Evolutionary conservation across 2,888 invertebrate genomes (phyloP).

Genomic region (Dolichomitus sp.): DNA sequence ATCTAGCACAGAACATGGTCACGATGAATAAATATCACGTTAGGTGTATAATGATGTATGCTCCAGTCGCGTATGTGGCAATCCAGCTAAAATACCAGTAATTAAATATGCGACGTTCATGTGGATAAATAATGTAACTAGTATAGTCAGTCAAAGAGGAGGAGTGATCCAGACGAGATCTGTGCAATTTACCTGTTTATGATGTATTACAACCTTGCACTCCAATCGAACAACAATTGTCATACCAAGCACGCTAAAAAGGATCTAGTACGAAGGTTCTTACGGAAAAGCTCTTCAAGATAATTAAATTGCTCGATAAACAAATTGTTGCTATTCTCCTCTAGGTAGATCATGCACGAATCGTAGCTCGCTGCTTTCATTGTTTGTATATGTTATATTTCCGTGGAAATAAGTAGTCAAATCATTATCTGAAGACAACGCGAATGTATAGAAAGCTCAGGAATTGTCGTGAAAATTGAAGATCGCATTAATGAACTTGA

Average conservation of each 20-base stretch:
- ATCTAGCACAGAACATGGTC: not conserved
- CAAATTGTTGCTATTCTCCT: too few relatives aligned
- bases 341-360: too few relatives aligned
- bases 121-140: not conserved
- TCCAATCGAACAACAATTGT: not conserved
- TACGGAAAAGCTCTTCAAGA: too few relatives aligned
- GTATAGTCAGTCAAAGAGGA: not conserved
- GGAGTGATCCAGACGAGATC: not conserved
- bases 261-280: not conserved
- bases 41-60: not conserved
- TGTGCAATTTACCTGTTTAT: not conserved
- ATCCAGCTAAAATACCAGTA: not conserved
- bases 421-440: too few relatives aligned
- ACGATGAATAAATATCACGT: conserved; percentile 12
- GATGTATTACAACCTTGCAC: not conserved
- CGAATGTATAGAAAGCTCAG: too few relatives aligned
- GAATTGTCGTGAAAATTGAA: too few relatives aligned
- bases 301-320: too few relatives aligned
- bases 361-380: too few relatives aligned
- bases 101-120: not conserved
- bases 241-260: not conserved
- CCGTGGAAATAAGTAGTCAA: too few relatives aligned
- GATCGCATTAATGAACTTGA: too few relatives aligned
- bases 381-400: too few relatives aligned
- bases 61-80: conserved; percentile 1